Percentiles rank a stretch among this genome's conserved stretches.
Evolutionary conservation across 2,113 vertebrate species (phyloP).

Genomic region (Amphiprion ocellaris): DNA sequence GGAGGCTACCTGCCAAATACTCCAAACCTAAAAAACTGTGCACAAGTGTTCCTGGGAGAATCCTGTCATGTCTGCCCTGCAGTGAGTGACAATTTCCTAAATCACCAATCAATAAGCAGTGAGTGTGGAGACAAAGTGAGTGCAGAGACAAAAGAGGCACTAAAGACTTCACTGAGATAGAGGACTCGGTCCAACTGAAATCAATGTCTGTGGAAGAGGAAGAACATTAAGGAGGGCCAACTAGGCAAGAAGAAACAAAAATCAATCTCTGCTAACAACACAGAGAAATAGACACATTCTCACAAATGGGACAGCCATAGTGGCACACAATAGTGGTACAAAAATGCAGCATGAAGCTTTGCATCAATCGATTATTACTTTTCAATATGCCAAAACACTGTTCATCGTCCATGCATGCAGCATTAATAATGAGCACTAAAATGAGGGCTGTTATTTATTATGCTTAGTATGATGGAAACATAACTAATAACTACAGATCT

Average conservation of each 20-base stretch:
- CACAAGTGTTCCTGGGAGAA: not conserved
- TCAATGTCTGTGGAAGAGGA: not conserved
- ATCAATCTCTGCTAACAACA: not conserved
- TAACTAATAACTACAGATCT: too few species aligned
- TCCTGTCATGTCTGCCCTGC: not conserved
- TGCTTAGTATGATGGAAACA: too few species aligned
- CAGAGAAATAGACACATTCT: not conserved
- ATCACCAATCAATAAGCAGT: not conserved
- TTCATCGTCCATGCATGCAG: not conserved
- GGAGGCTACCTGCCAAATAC: not conserved
- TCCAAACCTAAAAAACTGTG: not conserved
- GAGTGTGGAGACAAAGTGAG: not conserved
- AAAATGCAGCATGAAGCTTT: not conserved
- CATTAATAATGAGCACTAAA: not conserved
- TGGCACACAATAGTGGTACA: not conserved
- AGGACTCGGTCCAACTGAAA: conserved; percentile 12
- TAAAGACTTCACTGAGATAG: not conserved
- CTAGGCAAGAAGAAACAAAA: not conserved
- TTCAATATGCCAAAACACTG: too few species aligned
- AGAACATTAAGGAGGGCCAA: not conserved
- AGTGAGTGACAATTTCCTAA: conserved; percentile 4
- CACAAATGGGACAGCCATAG: not conserved
- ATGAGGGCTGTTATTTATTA: not conserved
- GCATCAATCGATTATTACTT: not conserved
- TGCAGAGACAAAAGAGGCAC: not conserved